These are phyloP conservation scores for Psilopogon haemacephalus DNA, from an alignment of 2,113 vertebrate genomes.

Conservation along the genomic window DNA sequence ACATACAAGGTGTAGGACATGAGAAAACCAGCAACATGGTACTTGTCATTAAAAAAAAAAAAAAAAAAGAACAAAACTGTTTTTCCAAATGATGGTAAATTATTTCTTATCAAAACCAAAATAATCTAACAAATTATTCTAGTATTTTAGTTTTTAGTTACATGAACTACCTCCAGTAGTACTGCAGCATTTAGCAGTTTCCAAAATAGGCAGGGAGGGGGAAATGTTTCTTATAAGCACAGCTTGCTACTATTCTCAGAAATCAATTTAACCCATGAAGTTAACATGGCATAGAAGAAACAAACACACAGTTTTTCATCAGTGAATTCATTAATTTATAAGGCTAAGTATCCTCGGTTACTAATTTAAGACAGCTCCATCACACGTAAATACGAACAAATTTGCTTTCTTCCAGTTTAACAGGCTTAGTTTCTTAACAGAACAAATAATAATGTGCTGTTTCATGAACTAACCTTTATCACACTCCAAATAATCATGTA, in stretches of 20 bases:
- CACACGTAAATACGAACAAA: not conserved
- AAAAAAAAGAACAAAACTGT: not conserved
- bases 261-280: constrained; percentile 44
- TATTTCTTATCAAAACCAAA: constrained; percentile 19
- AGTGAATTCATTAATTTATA: constrained; percentile 59
- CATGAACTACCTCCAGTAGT: not conserved
- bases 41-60: not conserved
- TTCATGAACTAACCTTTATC: constrained; percentile 46
- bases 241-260: constrained; percentile 33
- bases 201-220: not conserved
- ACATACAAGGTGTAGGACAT: not conserved
- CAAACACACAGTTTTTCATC: constrained; percentile 9
- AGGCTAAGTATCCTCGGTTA: not conserved
- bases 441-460: constrained; percentile 2
- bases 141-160: not conserved
- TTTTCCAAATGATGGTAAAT: not conserved
- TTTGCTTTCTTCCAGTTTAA: constrained; percentile 24
- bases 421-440: constrained; percentile 38
- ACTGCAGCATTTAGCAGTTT: constrained; percentile 10
- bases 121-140: not conserved
- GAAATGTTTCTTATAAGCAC: constrained; percentile 5
- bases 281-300: constrained; percentile 14
- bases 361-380: constrained; percentile 32
- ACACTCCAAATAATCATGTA: constrained; percentile 27
- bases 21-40: not conserved